phyloP scores from a whole-genome alignment of 2,888 invertebrate genomes.

The Chrysolina oricalcia region DNA sequence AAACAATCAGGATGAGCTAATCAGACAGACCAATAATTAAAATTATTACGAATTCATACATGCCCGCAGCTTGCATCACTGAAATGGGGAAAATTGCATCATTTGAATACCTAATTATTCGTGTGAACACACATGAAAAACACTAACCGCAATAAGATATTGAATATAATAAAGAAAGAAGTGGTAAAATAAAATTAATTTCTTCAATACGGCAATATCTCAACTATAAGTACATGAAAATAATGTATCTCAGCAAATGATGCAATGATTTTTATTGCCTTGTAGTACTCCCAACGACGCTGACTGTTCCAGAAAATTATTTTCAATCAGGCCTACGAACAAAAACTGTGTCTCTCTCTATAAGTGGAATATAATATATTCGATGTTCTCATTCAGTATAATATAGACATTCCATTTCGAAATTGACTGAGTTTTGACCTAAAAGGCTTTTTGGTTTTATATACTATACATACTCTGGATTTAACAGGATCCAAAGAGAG shows the following conservation, averaged over 20 bases:
- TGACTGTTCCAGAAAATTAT: too few species aligned
- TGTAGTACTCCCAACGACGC: too few species aligned
- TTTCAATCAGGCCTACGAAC: too few species aligned
- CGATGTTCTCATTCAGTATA: too few species aligned
- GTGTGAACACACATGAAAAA: slow-evolving; percentile 2
- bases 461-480: too few species aligned
- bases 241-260: not conserved
- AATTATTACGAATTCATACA: slow-evolving; percentile 18
- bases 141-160: not conserved
- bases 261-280: too few species aligned
- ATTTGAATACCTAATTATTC: slow-evolving; percentile 23
- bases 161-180: not conserved
- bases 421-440: too few species aligned
- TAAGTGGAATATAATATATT: too few species aligned
- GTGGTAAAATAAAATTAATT: not conserved
- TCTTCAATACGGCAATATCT: not conserved
- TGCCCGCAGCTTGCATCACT: slow-evolving; percentile 7
- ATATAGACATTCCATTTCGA: too few species aligned
- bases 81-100: slow-evolving; percentile 2
- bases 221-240: not conserved
- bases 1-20: slow-evolving; percentile 27
- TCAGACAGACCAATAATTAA: slow-evolving; percentile 12
- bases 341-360: too few species aligned
- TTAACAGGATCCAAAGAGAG: too few species aligned
- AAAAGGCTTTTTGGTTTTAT: too few species aligned